Percentiles rank a stretch among this genome's conserved stretches.
phyloP scores from a whole-genome alignment of 2,888 invertebrate genomes.

The Furcula furcula region DNA sequence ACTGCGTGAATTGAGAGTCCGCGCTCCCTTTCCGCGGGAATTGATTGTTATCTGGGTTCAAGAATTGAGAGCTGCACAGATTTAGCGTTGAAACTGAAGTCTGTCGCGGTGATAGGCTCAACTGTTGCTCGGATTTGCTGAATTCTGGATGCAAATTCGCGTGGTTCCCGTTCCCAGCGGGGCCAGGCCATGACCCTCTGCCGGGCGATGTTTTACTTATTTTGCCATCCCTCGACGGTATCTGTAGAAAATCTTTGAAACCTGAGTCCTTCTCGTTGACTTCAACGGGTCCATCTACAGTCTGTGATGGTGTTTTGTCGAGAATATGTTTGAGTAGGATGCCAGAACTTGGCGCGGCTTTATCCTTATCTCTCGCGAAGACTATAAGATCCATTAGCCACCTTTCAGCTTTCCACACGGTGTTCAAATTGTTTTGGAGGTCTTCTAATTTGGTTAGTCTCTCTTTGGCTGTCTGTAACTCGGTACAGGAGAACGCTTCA shows the following conservation, averaged over 20 bases:
- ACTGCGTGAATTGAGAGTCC: conserved; percentile 81
- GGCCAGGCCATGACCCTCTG: conserved; percentile 93
- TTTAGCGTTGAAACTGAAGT: conserved; percentile 76
- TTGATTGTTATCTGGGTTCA: conserved; percentile 69
- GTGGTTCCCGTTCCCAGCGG: conserved; percentile 82
- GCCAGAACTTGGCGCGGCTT: conserved; percentile 67
- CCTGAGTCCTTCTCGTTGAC: conserved; percentile 73
- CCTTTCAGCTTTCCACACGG: conserved; percentile 95
- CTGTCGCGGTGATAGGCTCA: conserved; percentile 79
- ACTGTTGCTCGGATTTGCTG: conserved; percentile 92
- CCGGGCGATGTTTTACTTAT: conserved; percentile 89
- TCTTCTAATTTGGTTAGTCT: conserved; percentile 91
- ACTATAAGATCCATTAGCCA: conserved; percentile 98
- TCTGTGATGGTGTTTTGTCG: conserved; percentile 55
- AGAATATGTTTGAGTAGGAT: conserved; percentile 69
- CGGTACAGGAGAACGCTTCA: conserved; percentile 96
- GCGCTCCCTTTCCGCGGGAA: conserved; percentile 81
- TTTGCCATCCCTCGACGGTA: conserved; percentile 87
- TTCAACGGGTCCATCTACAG: conserved; percentile 52
- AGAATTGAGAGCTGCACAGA: conserved; percentile 77
- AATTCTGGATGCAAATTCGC: conserved; percentile 85
- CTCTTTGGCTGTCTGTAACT: conserved; percentile 92
- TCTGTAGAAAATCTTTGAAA: conserved; percentile 81
- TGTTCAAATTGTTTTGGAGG: conserved; percentile 91
- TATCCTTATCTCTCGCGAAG: conserved; percentile 91